phyloP scores from a whole-genome alignment of 2,113 vertebrate species.

The Ceratotherium simum region DNA sequence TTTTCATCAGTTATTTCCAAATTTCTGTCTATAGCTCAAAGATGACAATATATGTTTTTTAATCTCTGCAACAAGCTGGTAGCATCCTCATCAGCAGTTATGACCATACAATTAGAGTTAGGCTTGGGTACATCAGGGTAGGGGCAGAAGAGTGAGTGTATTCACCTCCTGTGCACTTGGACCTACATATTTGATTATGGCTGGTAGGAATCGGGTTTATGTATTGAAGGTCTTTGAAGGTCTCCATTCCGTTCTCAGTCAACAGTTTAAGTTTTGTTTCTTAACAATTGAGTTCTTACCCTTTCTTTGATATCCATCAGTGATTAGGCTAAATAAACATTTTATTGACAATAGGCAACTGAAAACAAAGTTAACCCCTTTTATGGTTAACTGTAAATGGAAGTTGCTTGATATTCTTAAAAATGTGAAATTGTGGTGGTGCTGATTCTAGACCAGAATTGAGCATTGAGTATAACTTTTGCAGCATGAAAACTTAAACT shows the following conservation, averaged over 20 bases:
- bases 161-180: background rate
- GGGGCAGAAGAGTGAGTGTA: background rate
- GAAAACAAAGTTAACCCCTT: background rate
- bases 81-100: background rate
- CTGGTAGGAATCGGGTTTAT: background rate
- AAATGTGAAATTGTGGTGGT: background rate
- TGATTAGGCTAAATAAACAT: slow-evolving; percentile 31
- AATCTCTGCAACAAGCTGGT: background rate
- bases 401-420: background rate
- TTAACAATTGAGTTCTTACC: background rate
- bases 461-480: background rate
- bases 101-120: background rate
- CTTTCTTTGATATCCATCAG: background rate
- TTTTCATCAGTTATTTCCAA: background rate
- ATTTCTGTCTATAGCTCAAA: background rate
- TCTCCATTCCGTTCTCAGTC: background rate
- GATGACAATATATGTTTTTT: background rate
- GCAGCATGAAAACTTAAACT: background rate
- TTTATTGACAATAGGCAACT: background rate
- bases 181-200: background rate
- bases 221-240: background rate
- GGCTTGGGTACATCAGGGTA: background rate
- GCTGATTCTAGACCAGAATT: background rate
- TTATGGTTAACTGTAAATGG: background rate
- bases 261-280: background rate